These are phyloP conservation scores for Acyrthosiphon pisum DNA, from an alignment of 1,140 invertebrate species.

Conservation along the genomic window DNA sequence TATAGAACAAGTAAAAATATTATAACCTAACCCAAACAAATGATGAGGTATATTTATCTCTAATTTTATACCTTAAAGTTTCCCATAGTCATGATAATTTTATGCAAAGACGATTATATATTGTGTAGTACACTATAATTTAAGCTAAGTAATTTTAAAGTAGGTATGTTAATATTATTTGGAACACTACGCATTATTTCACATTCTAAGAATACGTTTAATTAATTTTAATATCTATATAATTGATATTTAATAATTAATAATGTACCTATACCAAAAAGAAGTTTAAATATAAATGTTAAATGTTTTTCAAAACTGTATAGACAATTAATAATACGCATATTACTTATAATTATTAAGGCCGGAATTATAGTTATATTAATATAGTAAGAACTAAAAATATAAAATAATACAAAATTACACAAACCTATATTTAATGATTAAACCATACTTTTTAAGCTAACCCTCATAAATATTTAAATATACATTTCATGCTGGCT, in stretches of 20 bases:
- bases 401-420: background rate
- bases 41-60: no score
- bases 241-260: background rate
- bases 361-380: no score
- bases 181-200: background rate
- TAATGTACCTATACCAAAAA: background rate
- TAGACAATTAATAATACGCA: background rate
- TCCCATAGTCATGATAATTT: background rate
- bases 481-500: background rate
- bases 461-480: background rate
- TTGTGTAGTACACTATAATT: background rate
- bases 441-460: background rate
- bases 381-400: background rate
- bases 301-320: background rate
- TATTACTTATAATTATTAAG: no score
- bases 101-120: background rate
- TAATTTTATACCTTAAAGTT: background rate
- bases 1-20: background rate
- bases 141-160: background rate
- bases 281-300: background rate
- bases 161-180: background rate
- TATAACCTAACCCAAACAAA: background rate
- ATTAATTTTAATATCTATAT: background rate
- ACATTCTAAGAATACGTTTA: background rate
- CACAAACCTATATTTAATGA: background rate